Conservation (phyloP, 2,113 vertebrate genomes). For the Lycaon pictus region DNA sequence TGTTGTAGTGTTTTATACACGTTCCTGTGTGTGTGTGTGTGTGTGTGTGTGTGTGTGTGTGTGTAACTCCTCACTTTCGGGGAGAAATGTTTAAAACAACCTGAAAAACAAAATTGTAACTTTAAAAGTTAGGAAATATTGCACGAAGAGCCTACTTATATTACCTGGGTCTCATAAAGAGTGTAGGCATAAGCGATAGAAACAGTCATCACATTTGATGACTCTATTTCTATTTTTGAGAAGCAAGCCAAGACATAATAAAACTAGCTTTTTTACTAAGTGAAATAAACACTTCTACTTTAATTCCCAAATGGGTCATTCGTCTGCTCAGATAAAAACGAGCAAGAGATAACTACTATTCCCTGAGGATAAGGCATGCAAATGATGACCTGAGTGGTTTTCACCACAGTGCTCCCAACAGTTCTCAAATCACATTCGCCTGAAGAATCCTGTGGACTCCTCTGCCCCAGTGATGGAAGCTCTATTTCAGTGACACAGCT, state of each 20-base stretch:
- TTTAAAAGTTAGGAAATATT: not conserved
- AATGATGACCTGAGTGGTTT: not conserved
- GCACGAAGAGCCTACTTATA: not conserved
- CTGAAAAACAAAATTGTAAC: not conserved
- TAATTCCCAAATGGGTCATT: not conserved
- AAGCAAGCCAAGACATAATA: not conserved
- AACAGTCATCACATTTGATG: not conserved
- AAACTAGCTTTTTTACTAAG: not conserved
- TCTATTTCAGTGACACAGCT: not conserved
- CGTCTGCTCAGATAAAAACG: not conserved
- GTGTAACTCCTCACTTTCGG: not conserved
- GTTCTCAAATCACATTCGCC: not conserved
- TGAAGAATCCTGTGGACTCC: not conserved
- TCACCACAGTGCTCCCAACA: not conserved
- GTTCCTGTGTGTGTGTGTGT: not conserved
- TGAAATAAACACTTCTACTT: constrained; percentile 34
- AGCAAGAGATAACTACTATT: not conserved
- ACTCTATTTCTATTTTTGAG: constrained; percentile 20
- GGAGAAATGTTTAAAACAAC: not conserved
- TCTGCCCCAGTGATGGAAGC: not conserved
- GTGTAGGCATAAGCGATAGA: not conserved
- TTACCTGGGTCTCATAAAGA: not conserved
- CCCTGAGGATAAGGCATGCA: not conserved
- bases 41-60: not conserved
- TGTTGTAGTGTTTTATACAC: not conserved